These are phyloP conservation scores for Chrysochloris asiatica DNA, from an alignment of 2,113 vertebrate genomes.

Conservation along the genomic window DNA sequence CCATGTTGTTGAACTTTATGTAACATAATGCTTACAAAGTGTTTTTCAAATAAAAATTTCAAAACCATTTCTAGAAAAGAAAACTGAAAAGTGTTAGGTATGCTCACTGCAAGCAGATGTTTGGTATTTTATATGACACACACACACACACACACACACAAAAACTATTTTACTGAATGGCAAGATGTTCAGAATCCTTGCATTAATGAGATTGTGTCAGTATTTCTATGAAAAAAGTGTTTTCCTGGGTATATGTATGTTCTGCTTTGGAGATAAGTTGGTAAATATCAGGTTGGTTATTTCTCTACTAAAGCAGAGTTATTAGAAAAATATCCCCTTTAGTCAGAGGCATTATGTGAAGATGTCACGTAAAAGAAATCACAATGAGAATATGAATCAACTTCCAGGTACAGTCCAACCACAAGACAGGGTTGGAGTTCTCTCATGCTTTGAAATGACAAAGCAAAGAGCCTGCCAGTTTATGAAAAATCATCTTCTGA, in stretches of 20 bases:
- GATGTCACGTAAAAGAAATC: slow-evolving; percentile 25
- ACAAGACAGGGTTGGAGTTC: neutral
- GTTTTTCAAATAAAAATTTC: slow-evolving; percentile 36
- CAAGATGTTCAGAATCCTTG: slow-evolving; percentile 25
- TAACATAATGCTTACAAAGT: slow-evolving; percentile 40
- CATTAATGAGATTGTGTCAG: slow-evolving; percentile 39
- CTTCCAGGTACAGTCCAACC: slow-evolving; percentile 7
- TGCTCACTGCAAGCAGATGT: slow-evolving; percentile 13
- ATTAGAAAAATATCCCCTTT: slow-evolving; percentile 57
- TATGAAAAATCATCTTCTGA: slow-evolving; percentile 54
- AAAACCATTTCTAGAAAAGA: slow-evolving; percentile 48
- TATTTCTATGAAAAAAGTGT: slow-evolving; percentile 41
- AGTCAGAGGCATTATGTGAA: slow-evolving; percentile 53
- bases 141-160: slow-evolving; percentile 57
- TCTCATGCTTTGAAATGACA: slow-evolving; percentile 35
- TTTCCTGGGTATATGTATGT: slow-evolving; percentile 27
- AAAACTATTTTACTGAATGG: slow-evolving; percentile 40
- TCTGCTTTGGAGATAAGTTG: slow-evolving; percentile 39
- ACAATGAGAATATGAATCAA: slow-evolving; percentile 45
- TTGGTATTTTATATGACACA: slow-evolving; percentile 45
- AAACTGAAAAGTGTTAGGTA: slow-evolving; percentile 53
- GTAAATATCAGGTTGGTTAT: slow-evolving; percentile 51
- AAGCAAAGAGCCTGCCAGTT: slow-evolving; percentile 13
- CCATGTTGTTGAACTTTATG: neutral
- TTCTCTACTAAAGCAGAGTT: slow-evolving; percentile 57